Base-by-base conservation (phyloP, 1,140 invertebrate genomes). In the Holotrichia oblita region DNA sequence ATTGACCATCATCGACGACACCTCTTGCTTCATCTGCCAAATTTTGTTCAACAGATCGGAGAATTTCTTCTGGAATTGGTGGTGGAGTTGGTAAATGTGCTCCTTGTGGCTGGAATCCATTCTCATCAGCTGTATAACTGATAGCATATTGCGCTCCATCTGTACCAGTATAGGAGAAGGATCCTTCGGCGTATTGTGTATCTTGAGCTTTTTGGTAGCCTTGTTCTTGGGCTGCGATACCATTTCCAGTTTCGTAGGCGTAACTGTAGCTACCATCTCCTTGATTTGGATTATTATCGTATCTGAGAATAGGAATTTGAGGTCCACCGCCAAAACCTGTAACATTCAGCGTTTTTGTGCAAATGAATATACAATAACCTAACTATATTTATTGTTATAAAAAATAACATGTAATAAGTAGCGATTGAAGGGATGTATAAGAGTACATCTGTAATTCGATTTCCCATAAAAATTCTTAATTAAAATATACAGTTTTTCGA, bases 91-190 rank as follows among this genome's bases (percentile, higher is more conserved):
- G 91, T 24, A 92, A 81, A 85, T 92, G 91, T 6, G 87, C 89
- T 3, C 91, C 92, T 0, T 88, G 85, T 72, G 91, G 88, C 10
- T 85, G 86, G 83, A 90, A 92, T 10, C 91, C 91, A 78, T 92
- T 91, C 82, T 92, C 91, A 82, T 92, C 91, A n/a, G 91, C 91
- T 10, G 87, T 89, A 80, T 91, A 92, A 44, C 86, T 86, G 0
- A 91, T 83, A 48, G 81, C 80, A 40, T 82, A 84, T 61, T 86
- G 84, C 81, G 85, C 86, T 22, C 92, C 93, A 80, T 94, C 90
- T 6, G 92, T 90, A 20, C 90, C 90, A 0, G 92, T 93, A 85
- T 94, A 95, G 64, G 91, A 90, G 87, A 89, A 93, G 3, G 87
- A 87, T 2, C 91, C 91, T 40, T 87, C 82, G 0, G 89, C 89